These are phyloP conservation scores for Laticauda laticaudata DNA, from an alignment of 2,113 vertebrate genomes.

Conservation along the genomic window DNA sequence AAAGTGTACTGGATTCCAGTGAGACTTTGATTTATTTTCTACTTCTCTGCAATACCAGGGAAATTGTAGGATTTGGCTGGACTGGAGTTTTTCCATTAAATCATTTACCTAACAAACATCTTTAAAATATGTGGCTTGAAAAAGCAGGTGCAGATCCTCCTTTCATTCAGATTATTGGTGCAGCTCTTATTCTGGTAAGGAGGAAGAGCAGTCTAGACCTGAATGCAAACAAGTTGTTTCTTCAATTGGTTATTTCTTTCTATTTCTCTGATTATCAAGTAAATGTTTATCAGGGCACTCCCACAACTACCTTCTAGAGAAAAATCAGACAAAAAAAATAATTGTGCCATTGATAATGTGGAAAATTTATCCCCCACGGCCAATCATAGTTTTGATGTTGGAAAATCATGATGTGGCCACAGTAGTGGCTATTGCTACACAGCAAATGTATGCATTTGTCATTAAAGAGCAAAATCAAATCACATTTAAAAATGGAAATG, in stretches of 20 bases:
- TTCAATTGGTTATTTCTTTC: background rate
- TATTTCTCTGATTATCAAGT: background rate
- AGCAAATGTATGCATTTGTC: background rate
- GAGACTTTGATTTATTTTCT: background rate
- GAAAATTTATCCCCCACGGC: background rate
- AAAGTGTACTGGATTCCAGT: background rate
- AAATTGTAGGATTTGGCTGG: background rate
- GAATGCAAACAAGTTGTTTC: background rate
- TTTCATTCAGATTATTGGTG: background rate
- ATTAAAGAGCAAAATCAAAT: background rate
- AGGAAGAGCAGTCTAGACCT: background rate
- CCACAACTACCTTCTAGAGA: background rate
- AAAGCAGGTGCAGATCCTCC: background rate
- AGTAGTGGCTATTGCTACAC: too few species aligned
- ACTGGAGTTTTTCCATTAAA: background rate
- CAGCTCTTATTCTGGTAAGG: background rate
- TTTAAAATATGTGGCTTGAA: background rate
- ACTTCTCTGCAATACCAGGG: background rate
- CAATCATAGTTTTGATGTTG: background rate
- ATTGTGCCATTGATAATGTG: background rate
- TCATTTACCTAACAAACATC: background rate
- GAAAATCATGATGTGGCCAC: background rate
- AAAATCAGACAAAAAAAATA: background rate
- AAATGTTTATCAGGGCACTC: background rate
- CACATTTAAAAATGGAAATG: background rate